Evolutionary conservation across 2,797 vertebrate species (phyloP), one percentile per base, ranked within the genome.

Genomic region (Rhinella marina): DNA sequence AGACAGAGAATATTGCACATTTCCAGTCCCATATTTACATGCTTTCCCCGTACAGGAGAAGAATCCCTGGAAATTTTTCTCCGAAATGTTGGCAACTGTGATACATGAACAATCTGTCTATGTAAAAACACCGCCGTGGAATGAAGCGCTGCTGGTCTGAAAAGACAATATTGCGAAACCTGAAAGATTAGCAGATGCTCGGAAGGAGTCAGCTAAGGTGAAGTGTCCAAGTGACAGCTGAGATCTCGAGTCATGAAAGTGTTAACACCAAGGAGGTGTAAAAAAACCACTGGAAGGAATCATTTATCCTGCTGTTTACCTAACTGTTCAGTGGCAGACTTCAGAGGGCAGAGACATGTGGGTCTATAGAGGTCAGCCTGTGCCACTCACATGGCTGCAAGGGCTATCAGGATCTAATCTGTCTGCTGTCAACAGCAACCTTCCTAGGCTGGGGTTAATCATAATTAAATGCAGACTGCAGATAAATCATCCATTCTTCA

Each of bases 371-470:
- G 91, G 88, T 85, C 88, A 75, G 32, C 70, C 23, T 50, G 85
- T 59, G 84, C 88, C 77, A 85, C 64, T 59, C 76, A 27, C 64
- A 84, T 80, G 76, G 84, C 80, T 64, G 66, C 59, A 70, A 89
- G 80, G 64, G 48, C 84, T 83, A 78, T 83, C 72, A 78, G 82
- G 52, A 70, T 78, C 84, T 75, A 14, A 14, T 89, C 87, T 86
- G 88, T 87, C 92, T 90, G 90, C 91, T 91, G 88, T 90, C 89
- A 85, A 87, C 89, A 88, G 64, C 81, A 87, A 81, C 87, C 75
- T 91, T 91, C 87, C 88, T 88, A n/a, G 23, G 75, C 85, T 86
- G 87, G 90, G 88, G 89, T 90, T 91, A 81, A 81, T 79, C 75
- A 75, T 66, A 57, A 84, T 78, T 81, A 80, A 86, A 81, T 25